phyloP scores from a whole-genome alignment of 2,113 vertebrate species.

The Thamnophis sirtalis region DNA sequence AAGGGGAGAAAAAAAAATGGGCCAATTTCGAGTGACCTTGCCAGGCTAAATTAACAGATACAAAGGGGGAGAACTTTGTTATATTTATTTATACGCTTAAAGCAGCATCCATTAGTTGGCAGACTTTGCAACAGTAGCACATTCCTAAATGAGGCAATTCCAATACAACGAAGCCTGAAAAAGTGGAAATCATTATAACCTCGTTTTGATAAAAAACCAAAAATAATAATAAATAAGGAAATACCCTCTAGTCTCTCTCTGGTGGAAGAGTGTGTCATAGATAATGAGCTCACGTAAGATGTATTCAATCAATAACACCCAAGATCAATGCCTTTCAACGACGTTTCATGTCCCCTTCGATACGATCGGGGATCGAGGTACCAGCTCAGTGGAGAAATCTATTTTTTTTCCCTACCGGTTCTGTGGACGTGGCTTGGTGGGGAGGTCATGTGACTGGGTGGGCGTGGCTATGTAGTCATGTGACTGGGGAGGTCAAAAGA shows the following conservation, averaged over 20 bases:
- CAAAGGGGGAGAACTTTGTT: neutral
- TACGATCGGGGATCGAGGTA: neutral
- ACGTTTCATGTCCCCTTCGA: neutral
- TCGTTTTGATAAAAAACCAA: neutral
- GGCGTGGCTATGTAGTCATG: too few relatives aligned
- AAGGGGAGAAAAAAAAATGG: neutral
- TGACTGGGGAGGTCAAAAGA: too few relatives aligned
- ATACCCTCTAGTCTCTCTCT: neutral
- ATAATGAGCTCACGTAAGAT: neutral
- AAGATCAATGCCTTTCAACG: accelerated
- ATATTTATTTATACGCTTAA: neutral
- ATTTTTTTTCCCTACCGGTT: too few relatives aligned
- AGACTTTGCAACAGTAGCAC: slow-evolving; percentile 6
- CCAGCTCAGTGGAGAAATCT: too few relatives aligned
- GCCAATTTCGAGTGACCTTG: neutral
- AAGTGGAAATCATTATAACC: slow-evolving; percentile 26
- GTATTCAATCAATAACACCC: neutral
- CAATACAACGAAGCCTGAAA: neutral
- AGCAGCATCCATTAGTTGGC: neutral
- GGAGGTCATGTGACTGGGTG: too few relatives aligned
- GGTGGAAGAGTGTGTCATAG: neutral
- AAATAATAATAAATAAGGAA: neutral
- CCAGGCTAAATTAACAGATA: neutral
- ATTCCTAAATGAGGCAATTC: slow-evolving; percentile 23
- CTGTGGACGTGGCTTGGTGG: too few relatives aligned